Conservation (phyloP, 2,888 invertebrate genomes). For the Rotaria magnacalcarata region DNA sequence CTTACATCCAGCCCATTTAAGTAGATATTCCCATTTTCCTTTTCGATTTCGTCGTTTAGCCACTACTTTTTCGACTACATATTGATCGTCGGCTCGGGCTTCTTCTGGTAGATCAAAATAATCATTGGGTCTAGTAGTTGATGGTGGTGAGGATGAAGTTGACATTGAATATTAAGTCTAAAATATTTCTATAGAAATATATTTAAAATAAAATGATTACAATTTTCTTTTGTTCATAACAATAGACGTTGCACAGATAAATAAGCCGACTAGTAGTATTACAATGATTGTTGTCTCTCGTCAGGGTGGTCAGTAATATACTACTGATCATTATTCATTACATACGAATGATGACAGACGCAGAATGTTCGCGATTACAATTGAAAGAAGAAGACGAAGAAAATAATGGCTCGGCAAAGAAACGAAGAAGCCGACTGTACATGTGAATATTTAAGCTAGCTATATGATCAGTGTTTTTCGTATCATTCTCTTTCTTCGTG, state of each 20-base stretch:
- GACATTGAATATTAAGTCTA: neutral
- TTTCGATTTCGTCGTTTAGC: slow-evolving; percentile 7
- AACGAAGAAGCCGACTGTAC: neutral
- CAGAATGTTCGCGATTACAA: neutral
- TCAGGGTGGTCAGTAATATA: neutral
- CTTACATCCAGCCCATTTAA: slow-evolving; percentile 16
- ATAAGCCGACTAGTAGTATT: neutral
- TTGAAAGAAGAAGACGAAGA: neutral
- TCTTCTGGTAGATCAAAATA: neutral
- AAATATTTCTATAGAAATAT: neutral
- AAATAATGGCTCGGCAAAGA: neutral
- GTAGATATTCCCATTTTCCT: slow-evolving; percentile 9
- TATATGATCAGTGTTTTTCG: neutral
- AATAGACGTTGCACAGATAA: neutral
- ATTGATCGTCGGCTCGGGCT: neutral
- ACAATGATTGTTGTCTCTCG: neutral
- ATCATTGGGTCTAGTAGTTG: neutral
- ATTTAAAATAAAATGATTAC: neutral
- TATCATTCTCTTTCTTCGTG: neutral
- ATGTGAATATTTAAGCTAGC: neutral
- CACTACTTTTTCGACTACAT: neutral
- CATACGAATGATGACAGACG: neutral
- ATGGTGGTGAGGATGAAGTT: neutral
- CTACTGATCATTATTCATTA: neutral
- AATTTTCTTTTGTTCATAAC: neutral